Conservation (phyloP, 2,113 vertebrate genomes). For the Cheilinus undulatus region DNA sequence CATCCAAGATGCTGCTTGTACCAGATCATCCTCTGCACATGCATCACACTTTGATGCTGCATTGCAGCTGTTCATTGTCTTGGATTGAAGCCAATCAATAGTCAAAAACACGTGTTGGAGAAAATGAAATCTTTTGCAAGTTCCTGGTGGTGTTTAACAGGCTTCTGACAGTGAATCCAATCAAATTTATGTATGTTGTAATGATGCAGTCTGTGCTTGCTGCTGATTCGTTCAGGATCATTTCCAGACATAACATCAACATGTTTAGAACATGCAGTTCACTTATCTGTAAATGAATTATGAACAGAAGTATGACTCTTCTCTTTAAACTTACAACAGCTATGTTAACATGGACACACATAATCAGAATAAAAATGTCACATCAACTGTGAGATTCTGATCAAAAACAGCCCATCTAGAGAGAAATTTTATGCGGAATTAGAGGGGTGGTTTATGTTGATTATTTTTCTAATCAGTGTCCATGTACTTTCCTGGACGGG, state of each 20-base stretch:
- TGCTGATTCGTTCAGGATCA: background rate
- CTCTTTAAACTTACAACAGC: no score
- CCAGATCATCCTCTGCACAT: constrained; percentile 6
- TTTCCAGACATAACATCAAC: background rate
- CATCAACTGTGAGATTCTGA: no score
- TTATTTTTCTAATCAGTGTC: no score
- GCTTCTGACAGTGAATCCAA: background rate
- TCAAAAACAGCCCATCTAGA: no score
- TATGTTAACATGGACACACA: no score
- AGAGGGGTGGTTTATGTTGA: no score
- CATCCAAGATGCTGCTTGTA: background rate
- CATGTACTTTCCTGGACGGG: no score
- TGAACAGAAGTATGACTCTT: background rate
- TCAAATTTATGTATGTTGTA: constrained; percentile 13
- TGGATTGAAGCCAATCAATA: constrained; percentile 18
- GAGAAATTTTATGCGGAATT: no score
- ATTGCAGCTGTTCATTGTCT: constrained; percentile 17
- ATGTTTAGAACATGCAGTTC: background rate
- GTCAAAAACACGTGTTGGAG: constrained; percentile 22
- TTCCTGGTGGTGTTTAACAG: constrained; percentile 16
- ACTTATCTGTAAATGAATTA: background rate
- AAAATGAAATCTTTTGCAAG: constrained; percentile 11
- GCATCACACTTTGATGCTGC: constrained; percentile 38
- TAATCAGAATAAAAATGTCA: no score
- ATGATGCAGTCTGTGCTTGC: background rate